Evolutionary conservation across 1,140 invertebrate genomes (phyloP).

Genomic region (Nasonia longicornis): DNA sequence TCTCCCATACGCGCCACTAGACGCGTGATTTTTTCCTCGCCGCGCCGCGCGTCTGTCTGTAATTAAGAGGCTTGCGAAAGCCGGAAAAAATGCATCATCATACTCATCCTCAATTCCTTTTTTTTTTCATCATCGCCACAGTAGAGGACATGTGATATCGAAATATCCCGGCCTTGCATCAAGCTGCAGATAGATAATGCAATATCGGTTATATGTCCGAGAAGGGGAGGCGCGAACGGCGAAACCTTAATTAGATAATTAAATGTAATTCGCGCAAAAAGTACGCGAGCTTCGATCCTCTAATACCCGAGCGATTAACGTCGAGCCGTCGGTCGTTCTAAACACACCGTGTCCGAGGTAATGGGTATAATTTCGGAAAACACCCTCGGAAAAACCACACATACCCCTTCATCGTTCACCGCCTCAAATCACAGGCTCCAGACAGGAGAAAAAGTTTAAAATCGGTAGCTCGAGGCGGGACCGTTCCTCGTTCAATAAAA

Average conservation of each 20-base stretch:
- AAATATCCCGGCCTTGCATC: neutral
- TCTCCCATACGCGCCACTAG: no score
- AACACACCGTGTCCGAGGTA: neutral
- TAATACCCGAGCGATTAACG: neutral
- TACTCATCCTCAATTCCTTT: neutral
- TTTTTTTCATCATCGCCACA: neutral
- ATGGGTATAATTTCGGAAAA: neutral
- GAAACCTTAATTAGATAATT: neutral
- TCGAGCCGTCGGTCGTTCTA: neutral
- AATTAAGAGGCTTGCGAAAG: neutral
- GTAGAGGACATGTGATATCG: neutral
- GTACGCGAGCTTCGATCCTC: no score
- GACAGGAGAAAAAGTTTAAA: neutral
- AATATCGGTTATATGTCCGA: neutral
- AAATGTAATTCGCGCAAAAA: neutral
- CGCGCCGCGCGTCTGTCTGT: neutral
- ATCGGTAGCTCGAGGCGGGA: constrained; percentile 10
- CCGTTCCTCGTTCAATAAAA: constrained; percentile 12
- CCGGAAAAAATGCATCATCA: neutral
- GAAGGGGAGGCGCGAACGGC: no score
- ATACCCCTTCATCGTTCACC: neutral
- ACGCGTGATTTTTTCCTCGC: neutral
- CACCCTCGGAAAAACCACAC: neutral
- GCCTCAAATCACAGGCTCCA: neutral
- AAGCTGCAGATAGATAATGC: neutral